Conservation (phyloP, 2,888 invertebrate genomes). For the Parnassius orleans region DNA sequence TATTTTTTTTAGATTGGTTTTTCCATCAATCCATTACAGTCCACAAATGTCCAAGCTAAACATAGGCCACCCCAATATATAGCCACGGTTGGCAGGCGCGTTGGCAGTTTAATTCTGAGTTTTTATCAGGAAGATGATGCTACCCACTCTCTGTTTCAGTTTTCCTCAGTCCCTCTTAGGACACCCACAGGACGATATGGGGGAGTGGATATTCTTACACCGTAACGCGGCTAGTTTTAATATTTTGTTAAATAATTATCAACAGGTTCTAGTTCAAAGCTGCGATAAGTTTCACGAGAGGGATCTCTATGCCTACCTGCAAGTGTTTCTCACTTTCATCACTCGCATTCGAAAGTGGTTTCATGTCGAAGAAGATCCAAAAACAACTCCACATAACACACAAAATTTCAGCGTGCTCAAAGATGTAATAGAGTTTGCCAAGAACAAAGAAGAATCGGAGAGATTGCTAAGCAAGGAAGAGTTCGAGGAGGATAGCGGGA, state of each 20-base stretch:
- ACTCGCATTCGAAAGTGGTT: conserved; percentile 82
- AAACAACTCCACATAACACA: conserved; percentile 16
- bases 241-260: conserved; percentile 1
- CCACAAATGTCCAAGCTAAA: too few species aligned
- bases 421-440: conserved; percentile 60
- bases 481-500: conserved; percentile 48
- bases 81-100: too few species aligned
- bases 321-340: conserved; percentile 86
- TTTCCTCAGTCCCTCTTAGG: too few species aligned
- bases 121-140: too few species aligned
- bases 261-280: conserved; percentile 82
- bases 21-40: too few species aligned
- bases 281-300: conserved; percentile 81
- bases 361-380: conserved; percentile 30
- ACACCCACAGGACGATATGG: too few species aligned
- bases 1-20: too few species aligned
- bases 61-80: too few species aligned
- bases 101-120: too few species aligned
- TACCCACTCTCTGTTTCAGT: too few species aligned
- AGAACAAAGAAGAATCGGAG: conserved; percentile 56
- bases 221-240: too few species aligned
- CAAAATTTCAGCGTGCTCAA: conserved; percentile 49
- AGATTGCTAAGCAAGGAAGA: conserved; percentile 54
- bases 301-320: conserved; percentile 83
- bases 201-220: too few species aligned